phyloP scores from a whole-genome alignment of 1,140 invertebrate genomes.

The Lepidurus couesii region DNA sequence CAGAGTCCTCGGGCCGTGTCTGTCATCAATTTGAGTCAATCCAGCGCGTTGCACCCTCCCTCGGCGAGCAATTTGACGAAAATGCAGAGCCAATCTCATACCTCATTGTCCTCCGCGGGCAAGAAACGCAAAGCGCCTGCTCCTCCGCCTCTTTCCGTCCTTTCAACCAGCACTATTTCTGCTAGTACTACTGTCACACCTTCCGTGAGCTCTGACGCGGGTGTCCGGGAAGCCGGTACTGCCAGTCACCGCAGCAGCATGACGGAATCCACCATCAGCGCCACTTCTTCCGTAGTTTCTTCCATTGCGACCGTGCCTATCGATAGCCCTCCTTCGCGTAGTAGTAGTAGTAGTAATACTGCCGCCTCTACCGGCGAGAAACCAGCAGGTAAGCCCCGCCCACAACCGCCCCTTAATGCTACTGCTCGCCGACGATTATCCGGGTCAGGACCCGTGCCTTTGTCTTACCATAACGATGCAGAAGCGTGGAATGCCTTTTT shows the following conservation, averaged over 20 bases:
- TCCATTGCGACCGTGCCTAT: background rate
- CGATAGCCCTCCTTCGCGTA: constrained; percentile 30
- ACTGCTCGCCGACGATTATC: background rate
- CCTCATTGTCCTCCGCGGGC: constrained; percentile 36
- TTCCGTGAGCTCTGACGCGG: background rate
- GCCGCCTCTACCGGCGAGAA: background rate
- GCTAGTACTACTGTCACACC: constrained; percentile 25
- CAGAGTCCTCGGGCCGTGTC: constrained; percentile 32
- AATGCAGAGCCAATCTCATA: constrained; percentile 36
- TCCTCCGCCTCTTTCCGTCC: constrained; percentile 36
- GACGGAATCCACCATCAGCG: background rate
- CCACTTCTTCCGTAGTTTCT: constrained; percentile 18
- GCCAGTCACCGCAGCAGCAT: constrained; percentile 24
- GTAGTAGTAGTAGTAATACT: constrained; percentile 32
- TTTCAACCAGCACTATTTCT: constrained; percentile 25
- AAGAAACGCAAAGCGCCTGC: constrained; percentile 40
- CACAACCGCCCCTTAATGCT: constrained; percentile 29
- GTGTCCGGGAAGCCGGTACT: constrained; percentile 26
- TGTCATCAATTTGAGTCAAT: constrained; percentile 25
- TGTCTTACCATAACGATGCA: constrained; percentile 9
- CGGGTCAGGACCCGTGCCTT: background rate
- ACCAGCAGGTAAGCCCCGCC: constrained; percentile 36
- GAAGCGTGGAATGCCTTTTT: constrained; percentile 43
- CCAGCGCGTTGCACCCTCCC: constrained; percentile 28
- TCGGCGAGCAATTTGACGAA: constrained; percentile 36